phyloP scores from a whole-genome alignment of 2,113 vertebrate species.

The Trichechus manatus region DNA sequence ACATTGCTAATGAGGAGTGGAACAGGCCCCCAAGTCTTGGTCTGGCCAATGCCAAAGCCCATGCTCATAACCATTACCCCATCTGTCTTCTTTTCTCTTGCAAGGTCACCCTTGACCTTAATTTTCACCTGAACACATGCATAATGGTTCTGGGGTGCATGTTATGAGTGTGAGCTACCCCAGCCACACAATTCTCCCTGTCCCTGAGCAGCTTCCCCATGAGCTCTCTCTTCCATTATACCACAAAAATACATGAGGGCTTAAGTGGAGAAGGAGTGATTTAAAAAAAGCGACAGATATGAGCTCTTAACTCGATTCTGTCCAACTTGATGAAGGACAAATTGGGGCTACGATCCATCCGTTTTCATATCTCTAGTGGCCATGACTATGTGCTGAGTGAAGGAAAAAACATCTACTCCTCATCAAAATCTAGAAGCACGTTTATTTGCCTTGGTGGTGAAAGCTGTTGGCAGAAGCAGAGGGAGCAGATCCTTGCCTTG shows the following conservation, averaged over 20 bases:
- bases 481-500: neutral
- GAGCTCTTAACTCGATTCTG: neutral
- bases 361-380: neutral
- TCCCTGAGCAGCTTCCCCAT: neutral
- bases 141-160: neutral
- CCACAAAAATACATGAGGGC: neutral
- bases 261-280: neutral
- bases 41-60: neutral
- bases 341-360: neutral
- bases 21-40: neutral
- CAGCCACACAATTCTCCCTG: neutral
- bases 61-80: neutral
- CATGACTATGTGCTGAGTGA: neutral
- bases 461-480: neutral
- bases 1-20: neutral
- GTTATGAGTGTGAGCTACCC: fast-evolving
- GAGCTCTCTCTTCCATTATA: neutral
- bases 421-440: neutral
- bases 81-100: neutral
- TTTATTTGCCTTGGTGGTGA: neutral
- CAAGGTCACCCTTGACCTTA: neutral
- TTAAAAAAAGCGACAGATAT: neutral
- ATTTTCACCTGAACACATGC: neutral
- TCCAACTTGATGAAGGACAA: neutral
- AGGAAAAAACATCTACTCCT: neutral